Percentiles rank a stretch among this genome's conserved stretches.
phyloP scores from a whole-genome alignment of 1,140 invertebrate species.

The Melipona quadrifasciata region DNA sequence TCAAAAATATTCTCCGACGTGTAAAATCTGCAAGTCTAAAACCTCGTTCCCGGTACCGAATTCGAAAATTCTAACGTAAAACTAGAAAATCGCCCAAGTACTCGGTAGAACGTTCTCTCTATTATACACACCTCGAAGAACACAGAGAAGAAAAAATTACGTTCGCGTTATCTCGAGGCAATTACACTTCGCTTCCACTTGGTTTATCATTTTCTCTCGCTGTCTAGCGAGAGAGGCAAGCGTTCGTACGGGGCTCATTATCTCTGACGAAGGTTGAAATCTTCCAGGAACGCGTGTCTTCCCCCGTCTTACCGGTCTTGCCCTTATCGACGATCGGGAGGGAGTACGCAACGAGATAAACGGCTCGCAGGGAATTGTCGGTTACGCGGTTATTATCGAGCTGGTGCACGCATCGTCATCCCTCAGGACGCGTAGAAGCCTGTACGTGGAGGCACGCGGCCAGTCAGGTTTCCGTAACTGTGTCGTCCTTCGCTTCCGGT shows the following conservation, averaged over 20 bases:
- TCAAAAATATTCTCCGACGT: neutral
- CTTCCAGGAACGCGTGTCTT: constrained; percentile 39
- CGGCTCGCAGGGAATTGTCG: constrained; percentile 8
- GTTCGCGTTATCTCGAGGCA: neutral
- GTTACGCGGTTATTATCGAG: constrained; percentile 30
- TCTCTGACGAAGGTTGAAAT: neutral
- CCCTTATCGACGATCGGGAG: constrained; percentile 29
- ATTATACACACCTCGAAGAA: neutral
- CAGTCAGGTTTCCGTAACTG: constrained; percentile 32
- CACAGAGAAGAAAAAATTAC: neutral
- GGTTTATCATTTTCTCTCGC: neutral
- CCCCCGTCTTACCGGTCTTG: constrained; percentile 27
- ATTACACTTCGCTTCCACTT: neutral
- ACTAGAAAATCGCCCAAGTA: neutral
- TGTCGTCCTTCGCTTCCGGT: constrained; percentile 36
- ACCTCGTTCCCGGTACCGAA: neutral
- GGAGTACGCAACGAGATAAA: constrained; percentile 1
- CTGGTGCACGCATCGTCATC: neutral
- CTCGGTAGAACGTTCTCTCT: neutral
- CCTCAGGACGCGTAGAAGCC: constrained; percentile 22
- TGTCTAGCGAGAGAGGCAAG: neutral
- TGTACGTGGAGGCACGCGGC: constrained; percentile 7
- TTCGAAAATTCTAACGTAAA: neutral
- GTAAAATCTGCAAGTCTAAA: neutral
- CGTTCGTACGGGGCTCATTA: neutral